Percentiles rank a stretch among this genome's conserved stretches.
Conservation (phyloP, 2,113 vertebrate genomes). For the Perca schrenkii region DNA sequence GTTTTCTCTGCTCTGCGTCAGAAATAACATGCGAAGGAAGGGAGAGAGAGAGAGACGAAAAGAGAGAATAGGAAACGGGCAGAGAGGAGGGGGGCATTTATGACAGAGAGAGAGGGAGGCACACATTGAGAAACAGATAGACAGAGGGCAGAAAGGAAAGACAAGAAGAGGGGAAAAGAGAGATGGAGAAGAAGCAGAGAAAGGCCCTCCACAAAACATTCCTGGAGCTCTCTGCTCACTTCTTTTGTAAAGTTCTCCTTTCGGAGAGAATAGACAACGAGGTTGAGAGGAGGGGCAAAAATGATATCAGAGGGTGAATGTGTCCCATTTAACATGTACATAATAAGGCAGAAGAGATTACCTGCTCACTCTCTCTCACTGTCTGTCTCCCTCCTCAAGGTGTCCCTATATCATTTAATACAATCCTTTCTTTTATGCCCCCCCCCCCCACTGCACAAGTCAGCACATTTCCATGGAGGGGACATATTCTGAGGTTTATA, state of each 20-base stretch:
- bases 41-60: neutral
- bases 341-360: slow-evolving; percentile 72
- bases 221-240: slow-evolving; percentile 1
- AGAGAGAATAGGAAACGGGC: neutral
- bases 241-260: slow-evolving; percentile 49
- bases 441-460: slow-evolving; percentile 22
- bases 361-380: slow-evolving; percentile 46
- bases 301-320: slow-evolving; percentile 33
- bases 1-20: slow-evolving; percentile 37
- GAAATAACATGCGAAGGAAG: slow-evolving; percentile 49
- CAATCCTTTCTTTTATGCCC: slow-evolving; percentile 37
- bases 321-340: slow-evolving; percentile 68
- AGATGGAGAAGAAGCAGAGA: neutral
- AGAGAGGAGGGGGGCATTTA: neutral
- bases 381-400: slow-evolving; percentile 68
- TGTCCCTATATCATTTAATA: slow-evolving; percentile 69
- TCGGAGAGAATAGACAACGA: slow-evolving; percentile 19
- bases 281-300: slow-evolving; percentile 45
- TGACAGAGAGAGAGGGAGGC: no score
- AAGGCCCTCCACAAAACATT: neutral
- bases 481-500: slow-evolving; percentile 39
- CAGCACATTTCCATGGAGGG: slow-evolving; percentile 64
- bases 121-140: slow-evolving; percentile 11
- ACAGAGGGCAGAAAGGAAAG: neutral
- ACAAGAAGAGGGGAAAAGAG: neutral